A percentile compares a stretch with the other conserved stretches of the same genome.
Evolutionary conservation across 1,140 invertebrate species (phyloP).

Genomic region (Apis laboriosa): DNA sequence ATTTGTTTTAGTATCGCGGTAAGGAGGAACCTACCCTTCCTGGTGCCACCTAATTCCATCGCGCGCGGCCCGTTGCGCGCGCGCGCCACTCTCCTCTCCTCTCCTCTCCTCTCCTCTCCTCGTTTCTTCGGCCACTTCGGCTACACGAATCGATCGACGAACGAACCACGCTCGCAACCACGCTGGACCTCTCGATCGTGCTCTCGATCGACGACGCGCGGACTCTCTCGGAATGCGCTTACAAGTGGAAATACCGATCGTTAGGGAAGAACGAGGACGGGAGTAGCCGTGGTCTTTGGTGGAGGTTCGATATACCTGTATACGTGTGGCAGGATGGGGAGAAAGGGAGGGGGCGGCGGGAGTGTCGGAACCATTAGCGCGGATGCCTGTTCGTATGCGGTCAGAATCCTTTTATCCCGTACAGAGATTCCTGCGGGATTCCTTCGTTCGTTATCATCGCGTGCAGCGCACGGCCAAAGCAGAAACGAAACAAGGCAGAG

Average conservation of each 20-base stretch:
- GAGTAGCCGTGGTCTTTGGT: neutral
- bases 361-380: constrained; percentile 79
- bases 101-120: too few species aligned
- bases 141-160: neutral
- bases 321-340: neutral
- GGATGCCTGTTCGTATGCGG: constrained; percentile 73
- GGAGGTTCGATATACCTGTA: neutral
- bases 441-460: constrained; percentile 73
- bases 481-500: constrained; percentile 46
- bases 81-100: neutral
- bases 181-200: neutral
- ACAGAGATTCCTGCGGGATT: constrained; percentile 75
- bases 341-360: neutral
- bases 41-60: constrained; percentile 21
- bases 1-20: constrained; percentile 59
- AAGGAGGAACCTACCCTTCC: constrained; percentile 19
- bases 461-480: constrained; percentile 59
- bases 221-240: constrained; percentile 31
- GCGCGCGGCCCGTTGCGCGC: neutral
- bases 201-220: constrained; percentile 26
- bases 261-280: constrained; percentile 28
- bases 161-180: neutral
- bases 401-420: constrained; percentile 74
- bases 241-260: constrained; percentile 51
- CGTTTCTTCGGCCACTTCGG: too few species aligned